A percentile compares a stretch with the other conserved stretches of the same genome.
Evolutionary conservation across 2,113 vertebrate species (phyloP).

Genomic region (Melanerpes formicivorus): DNA sequence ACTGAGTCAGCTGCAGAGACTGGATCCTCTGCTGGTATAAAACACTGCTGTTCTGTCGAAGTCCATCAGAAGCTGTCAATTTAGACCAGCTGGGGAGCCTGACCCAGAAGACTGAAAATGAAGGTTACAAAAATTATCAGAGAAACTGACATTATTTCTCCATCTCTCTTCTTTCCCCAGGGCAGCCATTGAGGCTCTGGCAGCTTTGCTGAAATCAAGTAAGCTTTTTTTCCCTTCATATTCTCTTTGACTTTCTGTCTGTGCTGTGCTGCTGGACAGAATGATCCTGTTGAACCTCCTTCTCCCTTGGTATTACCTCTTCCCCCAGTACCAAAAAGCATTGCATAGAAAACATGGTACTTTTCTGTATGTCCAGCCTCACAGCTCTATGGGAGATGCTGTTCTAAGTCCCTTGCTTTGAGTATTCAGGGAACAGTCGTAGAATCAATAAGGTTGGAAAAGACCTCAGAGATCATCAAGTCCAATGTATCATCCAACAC

Average conservation of each 20-base stretch:
- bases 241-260: conserved; percentile 11
- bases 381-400: background rate
- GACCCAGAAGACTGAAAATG: conserved; percentile 10
- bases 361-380: background rate
- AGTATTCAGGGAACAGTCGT: background rate
- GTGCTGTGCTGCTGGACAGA: background rate
- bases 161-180: conserved; percentile 77
- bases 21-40: background rate
- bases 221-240: conserved; percentile 69
- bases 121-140: conserved; percentile 55
- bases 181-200: conserved; percentile 86
- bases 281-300: background rate
- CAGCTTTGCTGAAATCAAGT: conserved; percentile 91
- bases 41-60: conserved; percentile 11
- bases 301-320: background rate
- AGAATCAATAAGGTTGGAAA: no score
- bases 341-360: background rate
- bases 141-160: conserved; percentile 57
- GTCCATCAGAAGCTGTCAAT: background rate
- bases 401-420: background rate
- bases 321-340: background rate
- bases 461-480: no score
- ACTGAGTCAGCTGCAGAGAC: conserved; percentile 11
- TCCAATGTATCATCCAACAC: no score
- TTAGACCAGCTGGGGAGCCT: conserved; percentile 1